Evolutionary conservation across 1,140 invertebrate species (phyloP), one percentile per base, ranked within the genome.

Genomic region (Pentalonia nigronervosa): DNA sequence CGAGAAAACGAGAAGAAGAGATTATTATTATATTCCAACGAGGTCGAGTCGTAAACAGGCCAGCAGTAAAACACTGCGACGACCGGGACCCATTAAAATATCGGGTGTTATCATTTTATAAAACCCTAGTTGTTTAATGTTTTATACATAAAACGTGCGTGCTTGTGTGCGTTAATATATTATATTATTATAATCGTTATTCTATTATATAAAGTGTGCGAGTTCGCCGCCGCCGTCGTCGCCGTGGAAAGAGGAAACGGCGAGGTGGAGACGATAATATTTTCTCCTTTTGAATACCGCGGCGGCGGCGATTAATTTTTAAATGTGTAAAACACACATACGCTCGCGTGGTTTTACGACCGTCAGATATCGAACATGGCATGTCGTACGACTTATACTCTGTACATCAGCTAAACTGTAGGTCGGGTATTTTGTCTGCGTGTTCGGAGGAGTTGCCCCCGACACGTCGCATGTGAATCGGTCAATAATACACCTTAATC

Each of bases 41-140:
- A 86, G 84, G n/a, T 60, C 56, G 56, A 60, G 53, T 90, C 89
- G 89, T 67, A 90, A 90, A 90, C 89, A 34, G 23, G 34, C 89
- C 56, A 90, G 89, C 56, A 67, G 89, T 90, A 90, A 90, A 90
- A 90, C 53, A 67, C 56, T 90, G 23, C n/a, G 53, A 41, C 60
- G 36, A 36, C 36, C 21, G 89, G 87, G 87, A 23, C 20, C 56
- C 88, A 90, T 90, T 90, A 90, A 67, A 90, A 67, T 76, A 90
- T 90, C 56, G 56, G n/a, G 48, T 67, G 89, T 67, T 90, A 67
- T 90, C 56, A 90, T 90, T 90, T 90, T 60, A 90, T 90, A 90
- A 67, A 30, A 90, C 23, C 7, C 89, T 20, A 76, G 30, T 76
- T 76, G 60, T 76, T 76, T 76, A n/a, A 76, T 76, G 60, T 34